Evolutionary conservation across 2,888 invertebrate species (phyloP), one percentile per base, ranked within the genome.

Genomic region (Tenthredo scrophulariae): DNA sequence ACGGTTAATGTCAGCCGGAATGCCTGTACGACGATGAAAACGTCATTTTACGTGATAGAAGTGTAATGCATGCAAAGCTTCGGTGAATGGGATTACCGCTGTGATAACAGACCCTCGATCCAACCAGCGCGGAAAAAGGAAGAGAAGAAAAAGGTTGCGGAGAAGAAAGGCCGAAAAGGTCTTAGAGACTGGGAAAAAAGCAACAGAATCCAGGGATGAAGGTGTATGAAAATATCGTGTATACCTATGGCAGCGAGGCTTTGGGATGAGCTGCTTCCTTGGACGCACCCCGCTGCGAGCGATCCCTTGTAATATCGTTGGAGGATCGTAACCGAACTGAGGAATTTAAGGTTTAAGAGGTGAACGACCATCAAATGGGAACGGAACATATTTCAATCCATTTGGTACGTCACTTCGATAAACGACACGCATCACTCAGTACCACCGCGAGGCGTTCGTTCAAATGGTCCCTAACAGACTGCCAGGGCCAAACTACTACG

Each of bases 371-470:
- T 85, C 85, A 67, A 80, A 80, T 77, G 85, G 80, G 80, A 89
- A 85, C 84, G 87, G 67, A 88, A 88, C 89, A 86, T 86, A 89
- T 89, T 89, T 89, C 89, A 88, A 89, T 88, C 87, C 86, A 86
- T 88, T 89, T 86, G 83, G 74, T 84, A 85, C 85, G 83, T 85
- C 85, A 72, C 70, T 72, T 86, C 87, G 90, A 90, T 90, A 90
- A 89, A 88, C 88, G 90, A 88, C 86, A 87, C 74, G 86, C 90
- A 90, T 90, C 89, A 87, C 87, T 90, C 89, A 90, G 89, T 85
- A 67, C 65, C 46, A 80, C 29, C 18, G 77, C 65, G 46, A 84
- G 84, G 84, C 77, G 84, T 84, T 46, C 84, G 75, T 84, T 62
- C 77, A 77, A 84, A 84, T 84, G 43, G 77, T 79, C 40, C 46